Evolutionary conservation across 30 jellyfish, hydroid and myxozoan species (phyloP).

Genomic region (Chrysaora quinquecirrha): DNA sequence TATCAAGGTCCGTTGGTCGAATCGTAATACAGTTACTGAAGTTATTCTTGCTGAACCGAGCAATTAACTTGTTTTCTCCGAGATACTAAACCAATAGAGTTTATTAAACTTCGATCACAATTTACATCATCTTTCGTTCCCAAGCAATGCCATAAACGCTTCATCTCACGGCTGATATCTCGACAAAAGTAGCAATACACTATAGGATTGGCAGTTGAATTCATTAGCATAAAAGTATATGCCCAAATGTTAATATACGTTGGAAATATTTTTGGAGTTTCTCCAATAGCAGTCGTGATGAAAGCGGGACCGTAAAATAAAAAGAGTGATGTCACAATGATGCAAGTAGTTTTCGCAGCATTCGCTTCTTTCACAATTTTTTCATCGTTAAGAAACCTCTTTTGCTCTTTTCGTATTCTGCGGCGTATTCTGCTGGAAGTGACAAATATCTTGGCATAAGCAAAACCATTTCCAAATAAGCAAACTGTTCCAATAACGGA

Average conservation of each 20-base stretch:
- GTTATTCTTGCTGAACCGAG: no score
- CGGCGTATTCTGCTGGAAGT: slow-evolving; percentile 40
- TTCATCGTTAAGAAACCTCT: slow-evolving; percentile 54
- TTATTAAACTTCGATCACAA: background rate
- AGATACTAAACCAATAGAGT: background rate
- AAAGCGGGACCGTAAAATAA: slow-evolving; percentile 56
- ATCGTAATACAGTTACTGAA: no score
- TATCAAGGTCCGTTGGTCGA: no score
- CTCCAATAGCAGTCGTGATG: slow-evolving; percentile 52
- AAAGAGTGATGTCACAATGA: slow-evolving; percentile 51
- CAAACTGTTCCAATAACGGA: slow-evolving; percentile 50
- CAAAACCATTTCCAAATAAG: slow-evolving; percentile 58
- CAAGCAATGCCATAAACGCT: slow-evolving; percentile 17
- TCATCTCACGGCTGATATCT: slow-evolving; percentile 55
- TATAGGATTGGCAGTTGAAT: slow-evolving; percentile 68
- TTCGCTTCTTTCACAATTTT: slow-evolving; percentile 63
- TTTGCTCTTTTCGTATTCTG: slow-evolving; percentile 43
- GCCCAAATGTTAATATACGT: slow-evolving; percentile 63
- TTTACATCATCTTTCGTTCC: background rate
- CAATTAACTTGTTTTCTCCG: background rate
- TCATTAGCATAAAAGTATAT: slow-evolving; percentile 58
- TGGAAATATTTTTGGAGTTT: slow-evolving; percentile 25
- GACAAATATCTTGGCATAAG: slow-evolving; percentile 59
- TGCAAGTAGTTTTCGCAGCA: slow-evolving; percentile 63
- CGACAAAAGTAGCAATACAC: slow-evolving; percentile 66